Conservation (phyloP, 2,797 vertebrate genomes). For the Megaceryle alcyon region DNA sequence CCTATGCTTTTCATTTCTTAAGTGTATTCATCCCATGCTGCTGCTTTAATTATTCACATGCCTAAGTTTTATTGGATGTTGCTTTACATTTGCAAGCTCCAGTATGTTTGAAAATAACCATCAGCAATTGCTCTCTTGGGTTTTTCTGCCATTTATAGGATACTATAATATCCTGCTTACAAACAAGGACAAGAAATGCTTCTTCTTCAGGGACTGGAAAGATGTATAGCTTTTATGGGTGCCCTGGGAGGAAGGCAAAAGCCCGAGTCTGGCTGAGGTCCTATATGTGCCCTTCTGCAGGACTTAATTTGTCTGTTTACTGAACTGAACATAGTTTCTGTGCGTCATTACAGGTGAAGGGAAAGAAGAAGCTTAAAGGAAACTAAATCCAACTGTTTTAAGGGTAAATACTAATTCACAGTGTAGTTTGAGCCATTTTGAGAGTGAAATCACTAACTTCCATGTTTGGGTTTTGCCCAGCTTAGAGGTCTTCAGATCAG, state of each 20-base stretch:
- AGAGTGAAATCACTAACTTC: background rate
- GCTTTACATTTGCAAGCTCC: slow-evolving; percentile 23
- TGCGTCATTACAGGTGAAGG: background rate
- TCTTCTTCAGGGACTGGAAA: background rate
- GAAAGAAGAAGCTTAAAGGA: background rate
- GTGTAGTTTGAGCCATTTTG: background rate
- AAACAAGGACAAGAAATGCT: background rate
- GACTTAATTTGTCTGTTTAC: background rate
- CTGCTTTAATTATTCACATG: background rate
- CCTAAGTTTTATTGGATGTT: background rate
- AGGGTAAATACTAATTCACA: background rate
- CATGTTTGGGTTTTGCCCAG: background rate
- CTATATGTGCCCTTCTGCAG: background rate
- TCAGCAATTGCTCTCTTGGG: background rate
- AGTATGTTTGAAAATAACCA: background rate
- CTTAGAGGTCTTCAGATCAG: background rate
- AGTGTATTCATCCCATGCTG: background rate
- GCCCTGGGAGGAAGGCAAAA: background rate
- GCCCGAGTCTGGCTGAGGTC: background rate
- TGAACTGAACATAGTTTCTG: background rate
- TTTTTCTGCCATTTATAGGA: background rate
- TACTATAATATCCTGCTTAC: background rate
- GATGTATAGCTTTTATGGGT: background rate
- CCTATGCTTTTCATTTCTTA: background rate
- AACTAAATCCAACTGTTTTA: background rate